A percentile compares a stretch with the other conserved stretches of the same genome.
phyloP scores from a whole-genome alignment of 2,113 vertebrate genomes.

The Cygnus atratus region DNA sequence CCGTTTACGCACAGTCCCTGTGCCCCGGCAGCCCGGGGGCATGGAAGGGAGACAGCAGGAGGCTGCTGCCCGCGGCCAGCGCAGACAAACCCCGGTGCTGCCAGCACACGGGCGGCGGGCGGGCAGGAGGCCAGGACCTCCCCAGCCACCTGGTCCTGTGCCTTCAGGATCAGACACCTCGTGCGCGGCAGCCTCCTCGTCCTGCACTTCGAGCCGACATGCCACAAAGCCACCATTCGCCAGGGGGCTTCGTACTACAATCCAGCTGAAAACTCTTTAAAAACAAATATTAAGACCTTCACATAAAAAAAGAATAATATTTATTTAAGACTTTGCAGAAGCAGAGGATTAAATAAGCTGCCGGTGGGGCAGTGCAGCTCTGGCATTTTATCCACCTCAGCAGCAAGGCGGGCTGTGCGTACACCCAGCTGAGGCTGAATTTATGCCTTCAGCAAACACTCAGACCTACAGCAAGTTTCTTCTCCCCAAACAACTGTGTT shows the following conservation, averaged over 20 bases:
- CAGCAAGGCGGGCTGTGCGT: neutral
- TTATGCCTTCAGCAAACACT: neutral
- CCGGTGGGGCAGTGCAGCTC: fast-evolving
- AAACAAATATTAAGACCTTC: neutral
- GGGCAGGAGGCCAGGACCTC: neutral
- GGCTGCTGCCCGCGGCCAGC: neutral
- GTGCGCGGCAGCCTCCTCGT: neutral
- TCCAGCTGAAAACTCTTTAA: neutral
- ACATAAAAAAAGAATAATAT: neutral
- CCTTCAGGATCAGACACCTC: neutral
- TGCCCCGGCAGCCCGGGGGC: too few relatives aligned
- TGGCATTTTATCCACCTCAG: neutral
- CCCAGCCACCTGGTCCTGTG: neutral
- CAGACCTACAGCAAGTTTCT: neutral
- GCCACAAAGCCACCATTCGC: neutral
- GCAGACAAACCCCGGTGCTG: neutral
- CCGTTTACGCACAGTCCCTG: too few relatives aligned
- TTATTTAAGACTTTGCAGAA: neutral
- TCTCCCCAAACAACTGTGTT: neutral
- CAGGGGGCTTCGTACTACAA: neutral
- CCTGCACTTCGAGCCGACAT: neutral
- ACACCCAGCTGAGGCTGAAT: neutral
- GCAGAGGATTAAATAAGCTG: neutral
- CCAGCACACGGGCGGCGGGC: neutral
- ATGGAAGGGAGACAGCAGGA: too few relatives aligned